Percentiles rank a stretch among this genome's conserved stretches.
phyloP scores from a whole-genome alignment of 2,797 vertebrate genomes.

The Thalassophryne amazonica region DNA sequence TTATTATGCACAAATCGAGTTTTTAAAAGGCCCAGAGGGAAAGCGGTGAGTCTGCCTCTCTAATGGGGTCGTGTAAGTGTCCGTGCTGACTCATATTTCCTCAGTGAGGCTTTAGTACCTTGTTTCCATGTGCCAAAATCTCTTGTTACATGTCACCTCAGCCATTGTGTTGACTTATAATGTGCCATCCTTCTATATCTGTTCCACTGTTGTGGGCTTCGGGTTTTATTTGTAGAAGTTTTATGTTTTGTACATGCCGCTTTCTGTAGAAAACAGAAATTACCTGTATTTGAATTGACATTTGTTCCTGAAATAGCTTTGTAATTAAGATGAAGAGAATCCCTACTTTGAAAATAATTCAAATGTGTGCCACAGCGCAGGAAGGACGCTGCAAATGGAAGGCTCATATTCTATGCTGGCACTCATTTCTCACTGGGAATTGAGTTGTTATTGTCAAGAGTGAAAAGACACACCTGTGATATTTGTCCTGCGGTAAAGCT shows the following conservation, averaged over 20 bases:
- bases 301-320: conserved; percentile 2
- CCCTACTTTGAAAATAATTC: neutral
- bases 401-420: conserved; percentile 5
- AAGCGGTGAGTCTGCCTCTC: conserved; percentile 30
- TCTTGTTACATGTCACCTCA: conserved; percentile 36
- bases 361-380: neutral
- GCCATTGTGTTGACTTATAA: neutral
- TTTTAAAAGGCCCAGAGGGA: conserved; percentile 53
- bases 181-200: neutral
- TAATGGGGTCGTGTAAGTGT: conserved; percentile 57
- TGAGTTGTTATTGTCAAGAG: conserved; percentile 39
- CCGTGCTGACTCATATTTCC: conserved; percentile 58
- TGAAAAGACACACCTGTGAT: conserved; percentile 62
- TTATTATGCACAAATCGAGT: conserved; percentile 58
- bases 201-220: neutral
- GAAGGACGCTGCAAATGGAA: neutral
- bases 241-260: neutral
- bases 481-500: conserved; percentile 36
- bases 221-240: too few species aligned
- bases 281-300: neutral
- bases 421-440: conserved; percentile 29
- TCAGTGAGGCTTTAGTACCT: conserved; percentile 41
- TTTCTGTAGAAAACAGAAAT: conserved; percentile 1
- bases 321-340: neutral
- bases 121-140: conserved; percentile 19